Evolutionary conservation across 1,140 invertebrate genomes (phyloP).

Genomic region (Stratiolaelaps scimitus): DNA sequence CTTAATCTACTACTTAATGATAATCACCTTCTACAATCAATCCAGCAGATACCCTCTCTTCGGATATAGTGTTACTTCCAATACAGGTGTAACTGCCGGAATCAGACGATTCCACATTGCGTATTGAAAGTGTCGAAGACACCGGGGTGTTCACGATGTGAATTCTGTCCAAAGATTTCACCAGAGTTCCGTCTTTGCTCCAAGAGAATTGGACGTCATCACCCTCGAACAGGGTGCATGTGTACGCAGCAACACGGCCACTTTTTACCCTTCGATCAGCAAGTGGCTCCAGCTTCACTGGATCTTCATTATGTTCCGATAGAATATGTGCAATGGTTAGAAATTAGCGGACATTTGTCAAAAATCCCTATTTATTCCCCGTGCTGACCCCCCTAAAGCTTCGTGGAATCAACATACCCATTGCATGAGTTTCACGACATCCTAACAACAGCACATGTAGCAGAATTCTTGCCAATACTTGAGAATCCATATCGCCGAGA

Average conservation of each 20-base stretch:
- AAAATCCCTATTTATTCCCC: no score
- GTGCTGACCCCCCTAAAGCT: no score
- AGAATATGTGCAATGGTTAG: no score
- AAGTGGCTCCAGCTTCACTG: slow-evolving; percentile 2
- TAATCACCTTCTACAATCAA: slow-evolving; percentile 19
- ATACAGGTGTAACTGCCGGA: slow-evolving; percentile 24
- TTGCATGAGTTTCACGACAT: no score
- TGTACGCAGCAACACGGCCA: slow-evolving; percentile 8
- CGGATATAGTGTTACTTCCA: neutral
- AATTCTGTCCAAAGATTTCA: neutral
- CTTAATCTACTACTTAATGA: no score
- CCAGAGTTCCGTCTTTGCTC: slow-evolving; percentile 14
- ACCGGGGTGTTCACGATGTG: slow-evolving; percentile 3
- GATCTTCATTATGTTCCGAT: neutral
- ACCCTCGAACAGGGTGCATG: slow-evolving; percentile 6
- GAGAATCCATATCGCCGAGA: no score
- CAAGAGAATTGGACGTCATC: neutral
- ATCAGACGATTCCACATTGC: neutral
- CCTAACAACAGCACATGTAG: no score
- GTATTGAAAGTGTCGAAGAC: slow-evolving; percentile 3
- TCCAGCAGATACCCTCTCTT: neutral
- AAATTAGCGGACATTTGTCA: no score
- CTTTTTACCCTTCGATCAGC: neutral
- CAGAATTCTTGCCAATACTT: no score
- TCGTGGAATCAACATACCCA: no score